These are phyloP conservation scores for Metaphire vulgaris DNA, from an alignment of 1,140 invertebrate genomes.

Conservation along the genomic window DNA sequence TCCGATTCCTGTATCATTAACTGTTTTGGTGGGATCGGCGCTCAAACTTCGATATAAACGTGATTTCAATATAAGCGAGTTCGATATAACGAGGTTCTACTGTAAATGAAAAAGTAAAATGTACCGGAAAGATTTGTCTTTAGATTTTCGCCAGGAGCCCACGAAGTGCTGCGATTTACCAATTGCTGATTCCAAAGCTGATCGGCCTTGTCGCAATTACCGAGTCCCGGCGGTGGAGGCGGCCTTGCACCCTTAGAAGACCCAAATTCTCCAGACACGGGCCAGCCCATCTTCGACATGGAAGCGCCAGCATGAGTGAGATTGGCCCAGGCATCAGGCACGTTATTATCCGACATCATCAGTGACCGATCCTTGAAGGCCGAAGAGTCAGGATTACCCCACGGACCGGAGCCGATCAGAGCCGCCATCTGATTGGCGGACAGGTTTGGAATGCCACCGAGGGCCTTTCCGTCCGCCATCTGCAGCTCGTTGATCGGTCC, in stretches of 20 bases:
- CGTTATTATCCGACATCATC: not conserved
- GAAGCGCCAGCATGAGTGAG: not conserved
- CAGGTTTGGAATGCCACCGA: not conserved
- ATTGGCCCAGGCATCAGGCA: not conserved
- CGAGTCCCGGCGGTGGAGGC: slow-evolving; percentile 18
- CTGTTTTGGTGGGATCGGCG: no score
- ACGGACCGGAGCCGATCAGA: not conserved
- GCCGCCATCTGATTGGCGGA: not conserved
- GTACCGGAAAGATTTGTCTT: not conserved
- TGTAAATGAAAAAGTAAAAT: no score
- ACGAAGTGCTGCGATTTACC: slow-evolving; percentile 16
- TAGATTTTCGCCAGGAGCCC: slow-evolving; percentile 19
- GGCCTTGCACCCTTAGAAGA: not conserved
- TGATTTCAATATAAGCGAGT: no score
- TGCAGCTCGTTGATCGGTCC: not conserved
- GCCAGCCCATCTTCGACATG: not conserved
- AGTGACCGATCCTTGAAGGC: no score
- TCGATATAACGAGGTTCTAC: no score
- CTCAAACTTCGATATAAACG: no score
- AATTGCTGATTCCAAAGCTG: no score
- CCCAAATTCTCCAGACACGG: not conserved
- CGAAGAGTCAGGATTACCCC: not conserved
- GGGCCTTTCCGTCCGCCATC: not conserved
- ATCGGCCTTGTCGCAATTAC: slow-evolving; percentile 7
- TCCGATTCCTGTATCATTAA: no score